Evolutionary conservation across 2,113 vertebrate genomes (phyloP).

Genomic region (Cottus gobio): DNA sequence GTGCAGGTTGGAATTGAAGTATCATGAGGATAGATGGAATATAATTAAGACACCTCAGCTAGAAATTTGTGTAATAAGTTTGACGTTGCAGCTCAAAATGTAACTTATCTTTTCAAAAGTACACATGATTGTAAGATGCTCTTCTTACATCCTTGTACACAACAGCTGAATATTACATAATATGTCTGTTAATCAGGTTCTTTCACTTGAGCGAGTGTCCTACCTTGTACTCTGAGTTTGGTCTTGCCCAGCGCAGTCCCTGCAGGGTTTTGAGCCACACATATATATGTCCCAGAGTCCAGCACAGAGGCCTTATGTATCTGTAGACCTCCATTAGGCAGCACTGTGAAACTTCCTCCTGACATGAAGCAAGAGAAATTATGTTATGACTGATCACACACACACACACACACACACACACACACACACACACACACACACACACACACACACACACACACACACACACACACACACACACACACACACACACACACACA

Average conservation of each 20-base stretch:
- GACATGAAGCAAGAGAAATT: slow-evolving; percentile 1
- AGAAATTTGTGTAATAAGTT: neutral
- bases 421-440: neutral
- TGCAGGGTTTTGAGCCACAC: slow-evolving; percentile 95
- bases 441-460: neutral
- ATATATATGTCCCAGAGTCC: slow-evolving; percentile 93
- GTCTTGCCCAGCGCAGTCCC: slow-evolving; percentile 95
- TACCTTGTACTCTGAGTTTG: slow-evolving; percentile 95
- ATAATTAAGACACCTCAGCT: neutral
- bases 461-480: neutral
- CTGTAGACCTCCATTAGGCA: slow-evolving; percentile 90
- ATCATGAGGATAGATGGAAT: neutral
- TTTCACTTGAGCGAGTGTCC: neutral
- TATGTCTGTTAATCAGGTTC: neutral
- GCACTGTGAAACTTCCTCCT: slow-evolving; percentile 86
- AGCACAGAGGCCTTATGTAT: slow-evolving; percentile 87
- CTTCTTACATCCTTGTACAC: neutral
- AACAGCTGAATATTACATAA: neutral
- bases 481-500: neutral
- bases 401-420: neutral
- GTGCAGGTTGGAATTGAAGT: neutral
- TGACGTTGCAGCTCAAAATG: neutral
- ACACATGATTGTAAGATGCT: neutral
- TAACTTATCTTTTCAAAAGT: neutral
- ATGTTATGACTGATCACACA: neutral